These are phyloP conservation scores for Discoglossus pictus DNA, from an alignment of 2,797 vertebrate genomes.

Conservation along the genomic window DNA sequence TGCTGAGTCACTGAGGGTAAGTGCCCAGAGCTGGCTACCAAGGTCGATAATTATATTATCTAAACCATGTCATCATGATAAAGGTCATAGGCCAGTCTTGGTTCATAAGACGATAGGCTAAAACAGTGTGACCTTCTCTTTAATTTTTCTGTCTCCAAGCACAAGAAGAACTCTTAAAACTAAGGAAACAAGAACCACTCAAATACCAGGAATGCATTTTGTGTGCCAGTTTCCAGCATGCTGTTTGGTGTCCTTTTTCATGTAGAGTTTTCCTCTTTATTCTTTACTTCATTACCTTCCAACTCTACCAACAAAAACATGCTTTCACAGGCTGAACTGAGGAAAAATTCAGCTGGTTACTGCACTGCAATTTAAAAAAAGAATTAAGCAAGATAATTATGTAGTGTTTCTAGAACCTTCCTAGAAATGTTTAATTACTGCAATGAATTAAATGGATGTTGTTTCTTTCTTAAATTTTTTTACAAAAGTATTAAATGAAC, in stretches of 20 bases:
- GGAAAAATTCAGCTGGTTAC: background rate
- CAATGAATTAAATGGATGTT: too few relatives aligned
- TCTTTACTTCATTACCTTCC: conserved; percentile 41
- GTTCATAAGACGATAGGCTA: background rate
- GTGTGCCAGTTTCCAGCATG: conserved; percentile 26
- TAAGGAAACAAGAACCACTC: conserved; percentile 14
- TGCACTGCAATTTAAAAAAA: background rate
- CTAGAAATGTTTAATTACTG: too few relatives aligned
- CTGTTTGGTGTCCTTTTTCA: conserved; percentile 25
- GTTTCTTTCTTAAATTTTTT: too few relatives aligned
- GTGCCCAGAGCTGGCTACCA: conserved; percentile 1
- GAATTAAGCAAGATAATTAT: background rate
- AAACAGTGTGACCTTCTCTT: conserved; percentile 27
- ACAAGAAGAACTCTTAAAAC: background rate
- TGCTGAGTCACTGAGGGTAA: conserved; percentile 24
- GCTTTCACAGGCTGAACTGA: conserved; percentile 6
- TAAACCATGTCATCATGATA: conserved; percentile 1
- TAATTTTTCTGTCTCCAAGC: background rate
- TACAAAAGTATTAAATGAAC: too few relatives aligned
- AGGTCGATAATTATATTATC: background rate
- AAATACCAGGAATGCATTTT: conserved; percentile 31
- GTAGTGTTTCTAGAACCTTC: too few relatives aligned
- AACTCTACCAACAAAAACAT: conserved; percentile 24
- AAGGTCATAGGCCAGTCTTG: conserved; percentile 9
- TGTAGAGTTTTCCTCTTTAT: conserved; percentile 14